phyloP scores from a whole-genome alignment of 2,888 invertebrate genomes.

The Aleiodes alternator region DNA sequence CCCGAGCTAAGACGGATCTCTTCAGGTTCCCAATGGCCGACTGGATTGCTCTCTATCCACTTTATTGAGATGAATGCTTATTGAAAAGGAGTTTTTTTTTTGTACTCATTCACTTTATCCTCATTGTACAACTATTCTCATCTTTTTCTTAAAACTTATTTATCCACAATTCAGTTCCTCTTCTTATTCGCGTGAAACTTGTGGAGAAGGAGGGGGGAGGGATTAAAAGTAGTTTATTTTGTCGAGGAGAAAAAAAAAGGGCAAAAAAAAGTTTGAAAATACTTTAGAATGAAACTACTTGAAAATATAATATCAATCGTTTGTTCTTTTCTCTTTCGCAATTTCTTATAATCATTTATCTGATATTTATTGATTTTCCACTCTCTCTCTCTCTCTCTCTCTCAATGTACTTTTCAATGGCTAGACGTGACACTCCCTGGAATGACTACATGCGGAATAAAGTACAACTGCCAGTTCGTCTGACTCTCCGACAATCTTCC shows the following conservation, averaged over 20 bases:
- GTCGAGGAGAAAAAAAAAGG: too few relatives aligned
- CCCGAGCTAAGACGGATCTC: conserved; percentile 47
- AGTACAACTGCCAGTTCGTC: conserved; percentile 19
- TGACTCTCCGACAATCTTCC: conserved; percentile 28
- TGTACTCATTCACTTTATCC: conserved; percentile 39
- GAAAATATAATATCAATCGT: too few relatives aligned
- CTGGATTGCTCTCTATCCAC: conserved; percentile 61
- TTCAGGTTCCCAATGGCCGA: conserved; percentile 48
- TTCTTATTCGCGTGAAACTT: neutral
- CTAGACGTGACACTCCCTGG: conserved; percentile 5
- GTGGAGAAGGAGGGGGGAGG: neutral
- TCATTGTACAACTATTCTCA: conserved; percentile 16
- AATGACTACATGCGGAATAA: conserved; percentile 4
- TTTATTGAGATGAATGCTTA: conserved; percentile 66
- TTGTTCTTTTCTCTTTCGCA: too few relatives aligned
- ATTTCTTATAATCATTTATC: too few relatives aligned
- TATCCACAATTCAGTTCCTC: conserved; percentile 8
- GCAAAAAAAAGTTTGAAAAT: too few relatives aligned
- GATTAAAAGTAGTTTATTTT: neutral
- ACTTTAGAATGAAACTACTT: too few relatives aligned
- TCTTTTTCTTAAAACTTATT: neutral
- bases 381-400: neutral
- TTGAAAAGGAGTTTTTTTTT: conserved; percentile 57
- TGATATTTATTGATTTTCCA: neutral
- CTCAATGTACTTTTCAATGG: neutral